These are phyloP conservation scores for Dendrolimus punctatus DNA, from an alignment of 1,140 invertebrate species.

Conservation along the genomic window DNA sequence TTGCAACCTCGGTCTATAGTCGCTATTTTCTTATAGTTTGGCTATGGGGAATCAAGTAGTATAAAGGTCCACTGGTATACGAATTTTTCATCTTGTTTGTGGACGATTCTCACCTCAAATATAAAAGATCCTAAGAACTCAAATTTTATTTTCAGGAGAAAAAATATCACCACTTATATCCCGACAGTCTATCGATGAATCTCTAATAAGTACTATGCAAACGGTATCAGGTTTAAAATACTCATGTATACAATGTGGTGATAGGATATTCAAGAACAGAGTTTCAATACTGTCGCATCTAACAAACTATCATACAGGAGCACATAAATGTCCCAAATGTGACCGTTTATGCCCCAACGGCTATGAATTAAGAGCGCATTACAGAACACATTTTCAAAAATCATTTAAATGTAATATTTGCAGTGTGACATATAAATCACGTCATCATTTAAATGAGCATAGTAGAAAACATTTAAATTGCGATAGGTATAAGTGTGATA, in stretches of 20 bases:
- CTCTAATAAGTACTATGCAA: constrained; percentile 3
- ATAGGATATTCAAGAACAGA: not conserved
- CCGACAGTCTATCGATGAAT: not conserved
- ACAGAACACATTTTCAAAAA: not conserved
- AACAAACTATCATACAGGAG: too few species aligned
- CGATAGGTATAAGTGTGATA: constrained; percentile 9
- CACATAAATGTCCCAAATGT: too few species aligned
- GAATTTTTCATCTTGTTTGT: too few species aligned
- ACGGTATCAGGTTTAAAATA: constrained; percentile 1
- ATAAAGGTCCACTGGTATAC: too few species aligned
- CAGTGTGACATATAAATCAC: not conserved
- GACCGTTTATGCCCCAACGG: too few species aligned
- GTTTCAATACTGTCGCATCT: not conserved
- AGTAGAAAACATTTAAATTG: constrained; percentile 5
- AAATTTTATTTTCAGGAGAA: not conserved
- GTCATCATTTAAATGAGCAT: constrained; percentile 1
- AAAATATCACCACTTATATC: not conserved
- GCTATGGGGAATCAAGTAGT: too few species aligned
- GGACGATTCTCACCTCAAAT: too few species aligned
- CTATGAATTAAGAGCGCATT: not conserved
- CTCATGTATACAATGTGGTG: constrained; percentile 12
- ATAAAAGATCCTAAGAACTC: not conserved
- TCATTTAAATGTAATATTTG: not conserved
- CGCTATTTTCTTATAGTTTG: too few species aligned
- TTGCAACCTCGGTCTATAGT: too few species aligned